Conservation (phyloP, 2,888 invertebrate genomes). For the Pasiphila rectangulata region DNA sequence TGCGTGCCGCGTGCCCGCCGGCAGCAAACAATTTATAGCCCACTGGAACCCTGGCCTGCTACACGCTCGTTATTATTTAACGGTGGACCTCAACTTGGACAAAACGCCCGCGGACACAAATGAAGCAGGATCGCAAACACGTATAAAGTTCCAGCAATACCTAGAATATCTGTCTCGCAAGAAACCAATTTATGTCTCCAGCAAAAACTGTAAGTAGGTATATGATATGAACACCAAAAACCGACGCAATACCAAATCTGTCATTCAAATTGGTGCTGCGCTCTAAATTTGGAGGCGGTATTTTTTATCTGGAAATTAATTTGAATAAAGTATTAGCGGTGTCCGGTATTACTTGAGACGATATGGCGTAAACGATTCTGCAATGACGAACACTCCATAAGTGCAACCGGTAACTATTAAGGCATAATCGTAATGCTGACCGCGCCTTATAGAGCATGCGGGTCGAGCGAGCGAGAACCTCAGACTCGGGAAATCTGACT, state of each 20-base stretch:
- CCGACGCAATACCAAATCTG: constrained; percentile 53
- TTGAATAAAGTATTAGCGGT: constrained; percentile 68
- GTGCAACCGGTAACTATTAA: constrained; percentile 55
- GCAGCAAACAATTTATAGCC: constrained; percentile 76
- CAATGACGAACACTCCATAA: constrained; percentile 57
- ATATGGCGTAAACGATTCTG: constrained; percentile 49
- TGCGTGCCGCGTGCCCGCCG: constrained; percentile 77
- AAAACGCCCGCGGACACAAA: constrained; percentile 51
- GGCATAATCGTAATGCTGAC: constrained; percentile 52
- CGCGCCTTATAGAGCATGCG: constrained; percentile 52
- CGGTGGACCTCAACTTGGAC: constrained; percentile 59
- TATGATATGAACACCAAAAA: constrained; percentile 51
- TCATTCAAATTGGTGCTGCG: constrained; percentile 54
- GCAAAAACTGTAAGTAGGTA: constrained; percentile 38
- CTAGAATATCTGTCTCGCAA: constrained; percentile 22
- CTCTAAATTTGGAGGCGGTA: constrained; percentile 49
- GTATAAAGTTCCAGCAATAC: constrained; percentile 51
- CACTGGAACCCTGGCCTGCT: constrained; percentile 56
- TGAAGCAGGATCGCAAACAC: constrained; percentile 58
- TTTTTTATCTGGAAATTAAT: constrained; percentile 53
- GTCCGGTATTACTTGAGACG: constrained; percentile 54
- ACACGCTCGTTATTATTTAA: constrained; percentile 70
- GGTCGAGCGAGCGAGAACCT: constrained; percentile 53
- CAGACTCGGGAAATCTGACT: constrained; percentile 52
- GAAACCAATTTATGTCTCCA: constrained; percentile 25